phyloP scores from a whole-genome alignment of 1,140 invertebrate genomes.

The Ostrea edulis region DNA sequence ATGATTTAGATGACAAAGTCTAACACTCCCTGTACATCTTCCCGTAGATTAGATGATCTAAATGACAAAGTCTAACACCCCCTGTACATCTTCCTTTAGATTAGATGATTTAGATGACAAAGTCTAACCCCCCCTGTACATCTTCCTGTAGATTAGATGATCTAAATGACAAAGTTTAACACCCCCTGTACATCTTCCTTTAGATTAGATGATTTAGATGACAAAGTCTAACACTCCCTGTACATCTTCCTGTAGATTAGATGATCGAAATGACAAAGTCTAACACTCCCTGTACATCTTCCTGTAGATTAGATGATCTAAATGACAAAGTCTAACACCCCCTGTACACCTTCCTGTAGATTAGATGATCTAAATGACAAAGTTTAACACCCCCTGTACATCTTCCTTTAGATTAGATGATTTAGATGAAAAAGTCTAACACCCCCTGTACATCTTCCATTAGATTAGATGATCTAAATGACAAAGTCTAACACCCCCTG shows the following conservation, averaged over 20 bases:
- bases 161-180: conserved; percentile 85
- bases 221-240: conserved; percentile 86
- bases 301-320: conserved; percentile 86
- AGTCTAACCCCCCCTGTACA: conserved; percentile 83
- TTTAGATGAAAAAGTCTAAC: conserved; percentile 91
- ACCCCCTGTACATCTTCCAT: conserved; percentile 48
- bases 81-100: conserved; percentile 74
- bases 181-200: conserved; percentile 48
- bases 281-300: conserved; percentile 80
- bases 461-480: conserved; percentile 88
- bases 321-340: conserved; percentile 88
- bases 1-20: conserved; percentile 90
- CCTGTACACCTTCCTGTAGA: conserved; percentile 74
- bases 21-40: conserved; percentile 80
- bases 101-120: conserved; percentile 90
- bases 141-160: conserved; percentile 84
- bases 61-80: conserved; percentile 88
- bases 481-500: conserved; percentile 86
- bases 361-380: conserved; percentile 90
- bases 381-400: neutral
- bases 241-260: conserved; percentile 81
- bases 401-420: conserved; percentile 84
- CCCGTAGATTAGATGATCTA: conserved; percentile 86
- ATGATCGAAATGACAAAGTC: conserved; percentile 90
- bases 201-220: conserved; percentile 88